These are phyloP conservation scores for Diceros bicornis DNA, from an alignment of 2,797 vertebrate species.

Conservation along the genomic window DNA sequence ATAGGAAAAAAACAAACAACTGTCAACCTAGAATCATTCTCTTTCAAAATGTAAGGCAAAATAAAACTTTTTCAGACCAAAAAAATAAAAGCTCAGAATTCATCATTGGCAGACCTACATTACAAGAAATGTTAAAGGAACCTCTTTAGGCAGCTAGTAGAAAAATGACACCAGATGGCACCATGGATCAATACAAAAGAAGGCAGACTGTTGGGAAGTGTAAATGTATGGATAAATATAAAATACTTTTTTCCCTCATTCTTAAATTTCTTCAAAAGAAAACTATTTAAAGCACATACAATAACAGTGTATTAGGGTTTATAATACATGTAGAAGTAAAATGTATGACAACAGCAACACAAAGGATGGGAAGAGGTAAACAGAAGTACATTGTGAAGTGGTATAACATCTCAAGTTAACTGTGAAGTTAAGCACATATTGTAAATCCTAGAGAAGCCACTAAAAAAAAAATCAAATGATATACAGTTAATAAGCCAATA, in stretches of 20 bases:
- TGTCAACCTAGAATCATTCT: neutral
- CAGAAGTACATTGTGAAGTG: neutral
- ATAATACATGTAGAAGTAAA: constrained; percentile 23
- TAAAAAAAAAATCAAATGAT: neutral
- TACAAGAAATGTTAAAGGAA: constrained; percentile 1
- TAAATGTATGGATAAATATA: neutral
- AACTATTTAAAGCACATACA: neutral
- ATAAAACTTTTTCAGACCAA: neutral
- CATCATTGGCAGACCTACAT: neutral
- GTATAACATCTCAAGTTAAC: neutral
- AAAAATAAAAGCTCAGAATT: constrained; percentile 32
- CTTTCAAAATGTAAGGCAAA: neutral
- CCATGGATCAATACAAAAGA: neutral
- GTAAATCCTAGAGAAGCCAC: constrained; percentile 21
- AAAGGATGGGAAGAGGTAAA: neutral
- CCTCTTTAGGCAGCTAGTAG: neutral
- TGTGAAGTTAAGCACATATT: neutral
- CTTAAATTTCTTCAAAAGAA: neutral
- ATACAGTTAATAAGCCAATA: neutral
- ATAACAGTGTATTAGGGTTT: neutral
- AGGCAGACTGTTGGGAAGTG: neutral
- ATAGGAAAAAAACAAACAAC: neutral
- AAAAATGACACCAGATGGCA: constrained; percentile 2
- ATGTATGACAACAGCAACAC: neutral
- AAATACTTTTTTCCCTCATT: neutral